Conservation (phyloP, 2,113 vertebrate species). For the Caracal caracal region DNA sequence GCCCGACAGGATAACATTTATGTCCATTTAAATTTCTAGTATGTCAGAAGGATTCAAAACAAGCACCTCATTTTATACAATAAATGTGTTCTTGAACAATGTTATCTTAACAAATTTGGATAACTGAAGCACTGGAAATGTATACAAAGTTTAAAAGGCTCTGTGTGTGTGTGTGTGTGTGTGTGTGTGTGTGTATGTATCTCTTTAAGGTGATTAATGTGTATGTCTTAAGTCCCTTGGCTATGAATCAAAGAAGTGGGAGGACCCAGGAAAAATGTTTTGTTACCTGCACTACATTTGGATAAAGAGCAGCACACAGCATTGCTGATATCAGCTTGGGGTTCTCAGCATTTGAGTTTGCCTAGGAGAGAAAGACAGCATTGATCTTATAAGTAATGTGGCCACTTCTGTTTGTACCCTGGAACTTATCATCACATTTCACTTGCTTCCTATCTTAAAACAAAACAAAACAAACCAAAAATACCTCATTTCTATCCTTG, state of each 20-base stretch:
- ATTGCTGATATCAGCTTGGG: constrained; percentile 95
- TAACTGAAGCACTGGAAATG: neutral
- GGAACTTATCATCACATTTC: constrained; percentile 16
- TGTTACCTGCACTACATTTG: constrained; percentile 97
- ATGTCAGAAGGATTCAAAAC: constrained; percentile 40
- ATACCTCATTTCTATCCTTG: neutral
- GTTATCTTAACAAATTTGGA: neutral
- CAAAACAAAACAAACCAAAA: neutral
- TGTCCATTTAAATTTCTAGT: constrained; percentile 38
- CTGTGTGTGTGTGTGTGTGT: neutral
- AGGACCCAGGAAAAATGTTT: neutral
- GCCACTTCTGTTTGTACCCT: neutral
- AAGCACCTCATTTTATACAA: neutral
- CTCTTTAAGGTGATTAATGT: neutral
- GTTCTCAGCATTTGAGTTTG: constrained; percentile 96
- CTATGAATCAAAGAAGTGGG: neutral
- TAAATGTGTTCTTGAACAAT: neutral
- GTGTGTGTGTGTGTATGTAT: neutral
- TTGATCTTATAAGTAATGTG: neutral
- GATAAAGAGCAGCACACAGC: constrained; percentile 97
- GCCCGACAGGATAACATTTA: neutral
- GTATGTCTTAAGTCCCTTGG: neutral
- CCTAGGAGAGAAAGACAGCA: constrained; percentile 83
- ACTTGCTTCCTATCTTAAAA: constrained; percentile 19
- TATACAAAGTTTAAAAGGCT: neutral